These are phyloP conservation scores for Argentina silus DNA, from an alignment of 2,797 vertebrate genomes.

Conservation along the genomic window DNA sequence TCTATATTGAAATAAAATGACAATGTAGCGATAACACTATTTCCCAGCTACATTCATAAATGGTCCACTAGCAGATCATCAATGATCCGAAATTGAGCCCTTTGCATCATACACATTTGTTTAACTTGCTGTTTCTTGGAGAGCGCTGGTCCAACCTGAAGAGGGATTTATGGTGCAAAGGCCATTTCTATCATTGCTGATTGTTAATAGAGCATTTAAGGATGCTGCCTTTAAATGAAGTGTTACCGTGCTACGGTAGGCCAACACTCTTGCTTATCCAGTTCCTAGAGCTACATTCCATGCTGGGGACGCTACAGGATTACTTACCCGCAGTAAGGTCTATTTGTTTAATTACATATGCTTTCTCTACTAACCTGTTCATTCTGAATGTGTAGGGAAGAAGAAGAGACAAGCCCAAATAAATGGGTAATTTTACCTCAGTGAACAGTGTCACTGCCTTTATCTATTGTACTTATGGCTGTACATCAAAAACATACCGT, in stretches of 20 bases:
- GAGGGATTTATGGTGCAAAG: slow-evolving; percentile 42
- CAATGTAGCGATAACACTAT: slow-evolving; percentile 85
- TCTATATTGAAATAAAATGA: slow-evolving; percentile 69
- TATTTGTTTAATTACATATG: slow-evolving; percentile 80
- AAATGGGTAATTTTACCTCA: slow-evolving; percentile 71
- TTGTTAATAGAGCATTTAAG: slow-evolving; percentile 62
- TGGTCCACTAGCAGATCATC: slow-evolving; percentile 59
- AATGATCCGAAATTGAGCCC: slow-evolving; percentile 67
- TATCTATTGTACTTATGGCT: slow-evolving; percentile 38
- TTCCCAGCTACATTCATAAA: slow-evolving; percentile 77
- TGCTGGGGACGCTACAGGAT: slow-evolving; percentile 79
- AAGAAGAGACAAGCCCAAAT: slow-evolving; percentile 84
- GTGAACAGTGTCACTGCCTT: slow-evolving; percentile 55
- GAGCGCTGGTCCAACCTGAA: not conserved
- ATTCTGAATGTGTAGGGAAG: slow-evolving; percentile 84
- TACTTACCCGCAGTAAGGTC: slow-evolving; percentile 82
- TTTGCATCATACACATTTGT: slow-evolving; percentile 42
- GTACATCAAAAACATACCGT: slow-evolving; percentile 23
- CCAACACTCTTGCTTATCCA: slow-evolving; percentile 83
- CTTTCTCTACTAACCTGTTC: slow-evolving; percentile 84
- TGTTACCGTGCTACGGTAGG: slow-evolving; percentile 83
- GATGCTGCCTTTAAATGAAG: slow-evolving; percentile 83
- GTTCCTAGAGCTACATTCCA: slow-evolving; percentile 73
- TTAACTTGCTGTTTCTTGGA: slow-evolving; percentile 15
- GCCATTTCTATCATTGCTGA: slow-evolving; percentile 70